Conservation (phyloP, 2,888 invertebrate genomes). For the Cyclophora punctaria region DNA sequence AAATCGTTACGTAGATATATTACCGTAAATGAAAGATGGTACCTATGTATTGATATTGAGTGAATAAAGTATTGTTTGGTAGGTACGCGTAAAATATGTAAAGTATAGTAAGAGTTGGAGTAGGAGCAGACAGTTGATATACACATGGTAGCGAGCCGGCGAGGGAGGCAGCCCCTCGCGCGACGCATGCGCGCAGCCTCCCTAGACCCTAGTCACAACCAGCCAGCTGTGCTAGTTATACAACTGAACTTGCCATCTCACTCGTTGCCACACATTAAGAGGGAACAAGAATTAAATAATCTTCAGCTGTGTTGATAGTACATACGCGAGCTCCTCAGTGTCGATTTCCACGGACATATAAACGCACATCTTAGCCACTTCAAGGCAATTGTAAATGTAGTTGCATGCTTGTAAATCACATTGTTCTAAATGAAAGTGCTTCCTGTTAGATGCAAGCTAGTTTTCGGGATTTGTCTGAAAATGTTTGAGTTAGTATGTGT, state of each 20-base stretch:
- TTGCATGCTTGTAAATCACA: too few relatives aligned
- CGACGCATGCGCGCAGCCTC: conserved; percentile 58
- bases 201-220: conserved; percentile 22
- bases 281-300: conserved; percentile 12
- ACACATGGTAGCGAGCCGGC: background rate
- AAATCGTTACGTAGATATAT: too few relatives aligned
- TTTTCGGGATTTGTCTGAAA: conserved; percentile 5
- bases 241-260: conserved; percentile 20
- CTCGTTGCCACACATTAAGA: conserved; percentile 14
- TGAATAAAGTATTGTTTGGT: too few relatives aligned
- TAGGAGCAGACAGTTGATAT: background rate
- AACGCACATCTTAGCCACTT: background rate
- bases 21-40: too few relatives aligned
- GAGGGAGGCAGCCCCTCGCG: conserved; percentile 3
- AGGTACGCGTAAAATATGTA: too few relatives aligned
- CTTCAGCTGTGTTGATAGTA: conserved; percentile 7
- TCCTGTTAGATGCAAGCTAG: background rate
- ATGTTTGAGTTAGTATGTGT: conserved; percentile 1
- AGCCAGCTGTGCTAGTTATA: conserved; percentile 5
- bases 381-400: background rate
- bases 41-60: too few relatives aligned
- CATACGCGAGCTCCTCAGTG: conserved; percentile 14
- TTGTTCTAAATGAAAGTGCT: background rate
- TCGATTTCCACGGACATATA: conserved; percentile 8
- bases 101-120: too few relatives aligned